Evolutionary conservation across 2,888 invertebrate species (phyloP).

Genomic region (Caenorhabditis sp.): DNA sequence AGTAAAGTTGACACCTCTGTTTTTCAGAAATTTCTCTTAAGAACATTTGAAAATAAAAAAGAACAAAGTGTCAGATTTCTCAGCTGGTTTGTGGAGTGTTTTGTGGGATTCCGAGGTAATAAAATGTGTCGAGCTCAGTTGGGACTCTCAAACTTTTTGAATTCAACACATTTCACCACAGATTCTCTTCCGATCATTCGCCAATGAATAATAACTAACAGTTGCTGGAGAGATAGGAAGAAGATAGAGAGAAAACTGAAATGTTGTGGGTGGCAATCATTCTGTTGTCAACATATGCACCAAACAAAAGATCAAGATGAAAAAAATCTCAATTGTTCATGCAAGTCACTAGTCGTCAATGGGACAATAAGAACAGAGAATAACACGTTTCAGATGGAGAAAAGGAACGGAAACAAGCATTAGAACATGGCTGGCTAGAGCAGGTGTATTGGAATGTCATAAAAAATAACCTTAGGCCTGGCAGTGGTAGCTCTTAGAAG

Average conservation of each 20-base stretch:
- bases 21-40: background rate
- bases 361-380: background rate
- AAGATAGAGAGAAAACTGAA: background rate
- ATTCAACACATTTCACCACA: slow-evolving; percentile 4
- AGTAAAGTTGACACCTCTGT: slow-evolving; percentile 37
- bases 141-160: no score
- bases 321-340: no score
- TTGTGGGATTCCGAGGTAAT: slow-evolving; percentile 22
- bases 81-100: slow-evolving; percentile 23
- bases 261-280: slow-evolving; percentile 24
- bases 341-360: no score
- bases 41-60: slow-evolving; percentile 13
- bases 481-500: background rate
- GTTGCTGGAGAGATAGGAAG: slow-evolving; percentile 6
- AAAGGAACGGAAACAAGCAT: slow-evolving; percentile 49
- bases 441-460: slow-evolving; percentile 46
- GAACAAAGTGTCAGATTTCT: slow-evolving; percentile 40
- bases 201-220: slow-evolving; percentile 38
- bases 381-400: slow-evolving; percentile 3
- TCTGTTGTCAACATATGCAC: slow-evolving; percentile 38
- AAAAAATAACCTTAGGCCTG: slow-evolving; percentile 42
- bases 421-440: slow-evolving; percentile 55
- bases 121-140: slow-evolving; percentile 14
- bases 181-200: slow-evolving; percentile 3
- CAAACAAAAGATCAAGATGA: background rate